phyloP scores from a whole-genome alignment of 2,797 vertebrate species.

The Synaphobranchus kaupii region DNA sequence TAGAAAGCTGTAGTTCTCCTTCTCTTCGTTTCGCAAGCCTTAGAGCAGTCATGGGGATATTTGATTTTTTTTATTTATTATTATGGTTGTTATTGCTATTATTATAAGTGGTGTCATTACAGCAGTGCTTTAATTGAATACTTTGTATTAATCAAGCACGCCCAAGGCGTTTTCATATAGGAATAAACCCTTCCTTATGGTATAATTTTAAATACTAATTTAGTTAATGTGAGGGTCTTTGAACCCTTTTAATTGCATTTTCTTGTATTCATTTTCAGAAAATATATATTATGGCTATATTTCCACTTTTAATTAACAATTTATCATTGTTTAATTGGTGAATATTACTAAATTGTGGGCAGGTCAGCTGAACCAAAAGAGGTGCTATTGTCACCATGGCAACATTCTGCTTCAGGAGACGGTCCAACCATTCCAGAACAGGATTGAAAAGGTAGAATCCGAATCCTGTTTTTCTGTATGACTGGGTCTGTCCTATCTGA shows the following conservation, averaged over 20 bases:
- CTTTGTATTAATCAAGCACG: slow-evolving; percentile 49
- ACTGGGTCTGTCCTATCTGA: not conserved
- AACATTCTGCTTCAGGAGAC: not conserved
- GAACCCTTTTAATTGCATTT: not conserved
- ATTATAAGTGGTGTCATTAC: slow-evolving; percentile 54
- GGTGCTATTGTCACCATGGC: not conserved
- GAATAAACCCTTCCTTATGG: not conserved
- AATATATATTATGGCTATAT: not conserved
- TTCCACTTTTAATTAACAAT: not conserved
- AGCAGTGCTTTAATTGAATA: slow-evolving; percentile 55
- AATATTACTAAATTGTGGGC: not conserved
- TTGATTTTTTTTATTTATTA: slow-evolving; percentile 57
- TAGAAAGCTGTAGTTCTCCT: slow-evolving; percentile 65
- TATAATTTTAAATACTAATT: not conserved
- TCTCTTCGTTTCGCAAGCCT: slow-evolving; percentile 68
- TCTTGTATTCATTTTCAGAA: not conserved
- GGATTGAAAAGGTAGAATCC: not conserved
- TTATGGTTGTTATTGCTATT: slow-evolving; percentile 61
- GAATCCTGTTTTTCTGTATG: not conserved
- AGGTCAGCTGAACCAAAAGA: not conserved
- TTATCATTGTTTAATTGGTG: not conserved
- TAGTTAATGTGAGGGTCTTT: slow-evolving; percentile 7
- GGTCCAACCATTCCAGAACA: not conserved
- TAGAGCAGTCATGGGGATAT: slow-evolving; percentile 64
- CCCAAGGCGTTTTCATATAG: not conserved